Evolutionary conservation across 2,888 invertebrate species (phyloP).

Genomic region (Caenorhabditis sp.): DNA sequence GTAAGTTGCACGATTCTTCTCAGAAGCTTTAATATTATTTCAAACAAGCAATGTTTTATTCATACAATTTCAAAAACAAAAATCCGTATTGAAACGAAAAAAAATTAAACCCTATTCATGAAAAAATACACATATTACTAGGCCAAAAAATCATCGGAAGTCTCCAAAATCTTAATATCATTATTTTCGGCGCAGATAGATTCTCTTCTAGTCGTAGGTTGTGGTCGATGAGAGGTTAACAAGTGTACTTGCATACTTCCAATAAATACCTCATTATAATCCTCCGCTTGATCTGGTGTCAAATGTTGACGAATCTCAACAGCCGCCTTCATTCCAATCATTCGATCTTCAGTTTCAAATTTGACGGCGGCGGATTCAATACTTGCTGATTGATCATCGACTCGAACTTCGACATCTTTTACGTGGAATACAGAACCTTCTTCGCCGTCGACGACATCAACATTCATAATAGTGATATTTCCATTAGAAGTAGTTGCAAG

Average conservation of each 20-base stretch:
- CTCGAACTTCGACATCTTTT: constrained; percentile 29
- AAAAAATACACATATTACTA: constrained; percentile 1
- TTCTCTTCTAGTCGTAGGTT: constrained; percentile 26
- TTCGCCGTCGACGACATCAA: constrained; percentile 42
- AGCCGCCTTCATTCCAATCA: constrained; percentile 44
- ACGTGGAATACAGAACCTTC: constrained; percentile 43
- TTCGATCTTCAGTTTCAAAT: constrained; percentile 26
- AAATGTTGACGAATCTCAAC: constrained; percentile 40
- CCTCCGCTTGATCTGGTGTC: constrained; percentile 24
- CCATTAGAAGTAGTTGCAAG: constrained; percentile 17
- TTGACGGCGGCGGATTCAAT: constrained; percentile 34
- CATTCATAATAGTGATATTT: constrained; percentile 17
- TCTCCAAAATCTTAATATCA: constrained; percentile 38
- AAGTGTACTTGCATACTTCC: constrained; percentile 38
- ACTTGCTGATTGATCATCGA: constrained; percentile 25
- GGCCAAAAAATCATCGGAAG: constrained; percentile 36
- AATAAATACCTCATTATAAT: constrained; percentile 28
- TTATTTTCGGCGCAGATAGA: constrained; percentile 31
- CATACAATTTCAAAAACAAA: not conserved
- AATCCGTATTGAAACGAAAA: not conserved
- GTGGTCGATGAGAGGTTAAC: constrained; percentile 35
- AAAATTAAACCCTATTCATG: not conserved
- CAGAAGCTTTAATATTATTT: no score
- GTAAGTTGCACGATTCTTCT: no score
- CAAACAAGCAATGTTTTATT: no score